Percentiles rank a stretch among this genome's conserved stretches.
phyloP scores from a whole-genome alignment of 2,113 vertebrate genomes.

The Pao palembangensis region DNA sequence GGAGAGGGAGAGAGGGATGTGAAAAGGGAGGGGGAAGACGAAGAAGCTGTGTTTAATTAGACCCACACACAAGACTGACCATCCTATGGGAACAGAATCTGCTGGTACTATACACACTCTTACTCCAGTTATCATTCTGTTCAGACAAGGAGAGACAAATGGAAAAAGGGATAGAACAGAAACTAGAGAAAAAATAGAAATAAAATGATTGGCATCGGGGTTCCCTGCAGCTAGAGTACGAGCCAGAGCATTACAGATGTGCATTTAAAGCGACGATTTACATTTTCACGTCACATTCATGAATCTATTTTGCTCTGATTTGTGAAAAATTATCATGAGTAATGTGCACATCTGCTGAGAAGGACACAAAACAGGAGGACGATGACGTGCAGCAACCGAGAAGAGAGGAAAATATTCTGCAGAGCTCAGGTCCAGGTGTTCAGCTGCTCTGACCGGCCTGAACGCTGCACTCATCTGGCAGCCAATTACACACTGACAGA shows the following conservation, averaged over 20 bases:
- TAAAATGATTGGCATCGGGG: not conserved
- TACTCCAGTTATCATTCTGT: slow-evolving; percentile 25
- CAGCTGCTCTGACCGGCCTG: not conserved
- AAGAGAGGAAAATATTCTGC: slow-evolving; percentile 6
- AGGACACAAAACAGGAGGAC: not conserved
- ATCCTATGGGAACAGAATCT: slow-evolving; percentile 28
- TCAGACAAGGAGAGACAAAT: slow-evolving; percentile 16
- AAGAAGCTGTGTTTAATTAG: slow-evolving; percentile 65
- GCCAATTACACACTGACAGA: slow-evolving; percentile 43
- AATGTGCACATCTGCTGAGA: not conserved
- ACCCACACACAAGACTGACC: slow-evolving; percentile 41
- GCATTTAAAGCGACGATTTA: not conserved
- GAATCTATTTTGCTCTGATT: too few species aligned
- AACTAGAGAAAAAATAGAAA: not conserved
- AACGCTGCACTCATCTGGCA: slow-evolving; percentile 42
- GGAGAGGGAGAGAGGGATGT: slow-evolving; percentile 28
- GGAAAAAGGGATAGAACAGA: not conserved
- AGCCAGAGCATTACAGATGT: not conserved
- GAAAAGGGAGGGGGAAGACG: slow-evolving; percentile 26
- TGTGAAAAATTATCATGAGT: too few species aligned
- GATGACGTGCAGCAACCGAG: not conserved
- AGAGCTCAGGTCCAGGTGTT: slow-evolving; percentile 36
- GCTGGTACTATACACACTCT: slow-evolving; percentile 29
- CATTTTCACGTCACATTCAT: not conserved
- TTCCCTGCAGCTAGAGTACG: not conserved